These are phyloP conservation scores for Phortica okadai DNA, from an alignment of 2,888 invertebrate species.

Conservation along the genomic window DNA sequence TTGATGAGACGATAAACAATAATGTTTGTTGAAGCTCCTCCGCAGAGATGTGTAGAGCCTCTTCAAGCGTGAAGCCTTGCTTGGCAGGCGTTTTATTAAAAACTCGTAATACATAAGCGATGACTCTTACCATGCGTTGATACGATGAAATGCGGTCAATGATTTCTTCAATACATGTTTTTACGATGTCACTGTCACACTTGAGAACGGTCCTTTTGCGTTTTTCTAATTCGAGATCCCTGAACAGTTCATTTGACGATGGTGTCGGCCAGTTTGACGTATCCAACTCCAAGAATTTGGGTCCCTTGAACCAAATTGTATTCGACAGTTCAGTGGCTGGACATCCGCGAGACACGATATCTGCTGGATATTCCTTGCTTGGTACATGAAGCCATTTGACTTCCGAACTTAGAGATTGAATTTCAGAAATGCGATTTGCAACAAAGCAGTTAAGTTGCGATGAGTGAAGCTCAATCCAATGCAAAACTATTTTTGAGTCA, in stretches of 20 bases:
- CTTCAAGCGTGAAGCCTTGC: background rate
- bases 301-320: background rate
- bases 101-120: no score
- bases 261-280: no score
- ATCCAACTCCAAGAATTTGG: no score
- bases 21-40: background rate
- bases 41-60: background rate
- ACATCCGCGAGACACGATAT: conserved; percentile 42
- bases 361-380: conserved; percentile 39
- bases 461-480: no score
- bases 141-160: background rate
- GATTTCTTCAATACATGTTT: background rate
- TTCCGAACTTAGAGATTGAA: conserved; percentile 26
- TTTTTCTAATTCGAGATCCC: background rate
- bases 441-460: no score
- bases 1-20: background rate
- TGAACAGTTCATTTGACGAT: no score
- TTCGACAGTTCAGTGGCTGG: background rate
- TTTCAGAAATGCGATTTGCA: no score
- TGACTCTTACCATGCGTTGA: background rate
- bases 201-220: background rate
- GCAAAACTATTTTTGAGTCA: conserved; percentile 44
- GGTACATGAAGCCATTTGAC: conserved; percentile 36
- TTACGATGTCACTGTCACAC: background rate
- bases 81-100: background rate